Evolutionary conservation across 2,797 vertebrate genomes (phyloP).

Genomic region (Oryzias sinensis): DNA sequence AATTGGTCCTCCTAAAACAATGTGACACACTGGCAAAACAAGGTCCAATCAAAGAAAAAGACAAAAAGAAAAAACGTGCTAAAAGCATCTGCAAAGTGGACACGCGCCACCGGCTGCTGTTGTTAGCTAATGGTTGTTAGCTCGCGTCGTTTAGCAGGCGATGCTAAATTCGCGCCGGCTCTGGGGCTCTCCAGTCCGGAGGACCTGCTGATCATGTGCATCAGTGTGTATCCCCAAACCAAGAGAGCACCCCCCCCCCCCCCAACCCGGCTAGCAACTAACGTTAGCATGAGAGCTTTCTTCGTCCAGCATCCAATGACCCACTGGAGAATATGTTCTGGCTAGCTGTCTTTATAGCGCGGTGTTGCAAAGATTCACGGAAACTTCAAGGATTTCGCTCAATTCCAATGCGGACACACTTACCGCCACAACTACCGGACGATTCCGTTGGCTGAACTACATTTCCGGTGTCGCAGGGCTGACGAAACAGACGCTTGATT

Average conservation of each 20-base stretch:
- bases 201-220: neutral
- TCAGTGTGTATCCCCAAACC: neutral
- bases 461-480: conserved; percentile 22
- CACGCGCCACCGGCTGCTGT: neutral
- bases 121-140: neutral
- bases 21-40: neutral
- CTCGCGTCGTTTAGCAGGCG: neutral
- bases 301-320: neutral
- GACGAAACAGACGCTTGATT: neutral
- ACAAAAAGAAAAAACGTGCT: neutral
- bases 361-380: neutral
- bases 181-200: neutral
- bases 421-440: conserved; percentile 50
- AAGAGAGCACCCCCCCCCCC: conserved; percentile 2
- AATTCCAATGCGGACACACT: conserved; percentile 5
- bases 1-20: neutral
- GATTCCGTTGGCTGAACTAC: conserved; percentile 15
- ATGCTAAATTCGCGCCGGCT: conserved; percentile 4
- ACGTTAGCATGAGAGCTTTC: neutral
- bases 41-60: neutral
- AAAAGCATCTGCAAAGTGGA: neutral
- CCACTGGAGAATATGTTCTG: neutral
- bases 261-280: neutral
- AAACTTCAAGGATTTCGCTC: neutral
- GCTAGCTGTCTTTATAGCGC: neutral